Percentiles rank a stretch among this genome's conserved stretches.
These are phyloP conservation scores for Cydia splendana DNA, from an alignment of 1,140 invertebrate genomes.

Conservation along the genomic window DNA sequence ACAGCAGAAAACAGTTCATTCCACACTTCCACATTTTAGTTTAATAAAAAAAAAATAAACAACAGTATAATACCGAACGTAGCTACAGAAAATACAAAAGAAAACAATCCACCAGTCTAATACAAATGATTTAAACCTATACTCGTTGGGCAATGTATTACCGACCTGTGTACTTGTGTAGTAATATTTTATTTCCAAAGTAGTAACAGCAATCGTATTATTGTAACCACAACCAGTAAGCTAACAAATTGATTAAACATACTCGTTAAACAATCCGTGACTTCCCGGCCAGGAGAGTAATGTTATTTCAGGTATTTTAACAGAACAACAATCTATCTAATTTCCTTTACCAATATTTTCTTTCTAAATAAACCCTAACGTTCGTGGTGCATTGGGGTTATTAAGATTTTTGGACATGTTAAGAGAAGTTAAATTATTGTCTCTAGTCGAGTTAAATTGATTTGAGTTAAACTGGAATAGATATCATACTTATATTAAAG, in stretches of 20 bases:
- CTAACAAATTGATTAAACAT: not conserved
- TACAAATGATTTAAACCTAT: not conserved
- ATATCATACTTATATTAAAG: no score
- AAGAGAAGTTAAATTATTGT: no score
- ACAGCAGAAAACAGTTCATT: no score
- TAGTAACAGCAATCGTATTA: not conserved
- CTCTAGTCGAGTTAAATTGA: no score
- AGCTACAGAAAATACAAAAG: not conserved
- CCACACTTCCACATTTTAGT: no score
- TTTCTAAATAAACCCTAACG: not conserved
- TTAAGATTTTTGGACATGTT: no score
- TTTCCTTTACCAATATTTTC: constrained; percentile 2
- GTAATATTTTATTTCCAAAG: constrained; percentile 4
- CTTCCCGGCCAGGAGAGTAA: not conserved
- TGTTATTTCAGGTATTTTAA: not conserved
- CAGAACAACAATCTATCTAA: not conserved
- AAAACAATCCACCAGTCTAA: not conserved
- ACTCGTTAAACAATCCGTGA: no score
- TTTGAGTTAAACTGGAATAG: no score
- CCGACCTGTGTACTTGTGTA: not conserved
- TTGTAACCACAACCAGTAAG: not conserved
- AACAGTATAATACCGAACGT: no score
- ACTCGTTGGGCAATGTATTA: not conserved
- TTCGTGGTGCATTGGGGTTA: not conserved
- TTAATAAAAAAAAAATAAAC: no score